Base-by-base conservation (phyloP, 2,113 vertebrate species). In the Silurus glanis region DNA sequence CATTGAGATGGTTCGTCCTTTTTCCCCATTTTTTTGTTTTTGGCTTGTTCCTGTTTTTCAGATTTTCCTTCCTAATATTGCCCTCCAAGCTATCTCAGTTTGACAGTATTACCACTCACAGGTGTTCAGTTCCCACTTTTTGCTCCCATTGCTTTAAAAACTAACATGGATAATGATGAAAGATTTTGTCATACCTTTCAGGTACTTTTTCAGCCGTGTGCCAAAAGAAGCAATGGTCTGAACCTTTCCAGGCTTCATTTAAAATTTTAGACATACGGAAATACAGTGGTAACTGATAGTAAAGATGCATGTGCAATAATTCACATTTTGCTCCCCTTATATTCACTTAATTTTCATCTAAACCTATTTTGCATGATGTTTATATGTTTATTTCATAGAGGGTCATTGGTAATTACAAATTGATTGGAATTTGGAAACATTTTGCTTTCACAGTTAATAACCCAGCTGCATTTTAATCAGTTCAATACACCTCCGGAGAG, bases 401-500 rank as follows among this genome's bases (percentile, higher is more conserved):
- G 62, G 88, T 88, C 49, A 85, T 61, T 75, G 72, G 76, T 83
- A 90, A 87, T 90, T 85, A 90, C 62, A 82, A 85, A 85, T 74
- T 82, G 89, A 90, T 86, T 88, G 58, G 9, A 83, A 75, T 66
- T 86, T 56, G 72, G 83, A 67, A 85, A 87, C 85, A 74, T 72
- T 58, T 66, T 82, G 86, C 67, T 87, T 83, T 80, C 59, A 88
- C 87, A 90, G 84, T 90, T 88, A 88, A 88, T 88, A 88, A 84
- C 85, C 53, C 74, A 53, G 72, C 62, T 82, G 85, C 72, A 87
- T 90, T 85, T 88, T 87, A 90, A 90, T 85, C 83, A 88, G 72
- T 79, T 88, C 89, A 85, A 90, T 90, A 85, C 28, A 80, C 89
- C 83, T 88, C n/a, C 56, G 75, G 87, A 90, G 83, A 87, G 61